Base-by-base conservation (phyloP, 2,888 invertebrate genomes). In the Noctua fimbriata region DNA sequence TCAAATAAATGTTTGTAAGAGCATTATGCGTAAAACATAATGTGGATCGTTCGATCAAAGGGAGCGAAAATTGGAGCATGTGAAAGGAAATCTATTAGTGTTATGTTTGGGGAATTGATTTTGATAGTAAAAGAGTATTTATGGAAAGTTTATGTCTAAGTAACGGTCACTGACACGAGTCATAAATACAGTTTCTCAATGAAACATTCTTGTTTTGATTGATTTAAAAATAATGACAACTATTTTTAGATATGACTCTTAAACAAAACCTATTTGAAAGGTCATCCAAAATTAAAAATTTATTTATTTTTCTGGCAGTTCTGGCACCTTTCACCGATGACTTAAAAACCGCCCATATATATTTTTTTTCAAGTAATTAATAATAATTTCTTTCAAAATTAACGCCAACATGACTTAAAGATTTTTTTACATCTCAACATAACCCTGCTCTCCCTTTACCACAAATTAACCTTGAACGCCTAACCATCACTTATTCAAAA, bases 1-100 rank as follows among this genome's bases (percentile, higher is more conserved):
- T 84, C 84, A 87, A 90, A 90, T 84, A 87, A 85, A 82, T 86
- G 78, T 78, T 79, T 70, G 73, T 70, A 63, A 71, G 70, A 73
- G 41, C 76, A 79, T 84, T 80, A 76, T 69, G 52, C 52, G 55
- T 77, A 44, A 18, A 80, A 41, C 71, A 67, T 73, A 66, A 85
- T 66, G 69, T 73, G 24, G 60, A 84, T 66, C 66, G 81, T 32
- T 87, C 69, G 76, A 81, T 87, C 74, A 85, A 72, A 75, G 32
- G 52, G 52, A 36, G 21, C 47, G 66, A 47, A 55, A 75, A 75
- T 60, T 76, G 58, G 28, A 41, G 60, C n/a, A 28, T 28, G 6
- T 16, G 16, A 24, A 72, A 21, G 47, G 49, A 49, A 63, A 44
- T 9, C 5, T 63, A 69, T 72, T 44, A 6, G 16, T 36, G 32